These are phyloP conservation scores for Nasua narica DNA, from an alignment of 2,797 vertebrate genomes.

Conservation along the genomic window DNA sequence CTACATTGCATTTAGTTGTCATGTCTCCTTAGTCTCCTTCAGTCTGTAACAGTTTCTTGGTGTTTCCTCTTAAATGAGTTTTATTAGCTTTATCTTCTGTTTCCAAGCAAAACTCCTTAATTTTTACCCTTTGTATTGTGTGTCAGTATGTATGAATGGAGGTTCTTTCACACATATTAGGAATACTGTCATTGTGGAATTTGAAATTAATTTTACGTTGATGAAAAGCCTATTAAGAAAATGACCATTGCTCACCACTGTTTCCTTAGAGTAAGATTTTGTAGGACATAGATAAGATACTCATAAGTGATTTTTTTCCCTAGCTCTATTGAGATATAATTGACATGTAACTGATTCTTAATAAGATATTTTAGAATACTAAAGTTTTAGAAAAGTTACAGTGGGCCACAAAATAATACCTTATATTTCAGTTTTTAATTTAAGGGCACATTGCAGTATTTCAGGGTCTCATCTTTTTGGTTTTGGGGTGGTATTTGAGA, in stretches of 20 bases:
- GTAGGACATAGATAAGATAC: not conserved
- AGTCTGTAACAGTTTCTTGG: not conserved
- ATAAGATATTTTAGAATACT: conserved; percentile 13
- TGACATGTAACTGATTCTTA: conserved; percentile 4
- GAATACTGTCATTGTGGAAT: not conserved
- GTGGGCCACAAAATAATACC: not conserved
- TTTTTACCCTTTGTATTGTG: not conserved
- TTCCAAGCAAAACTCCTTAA: not conserved
- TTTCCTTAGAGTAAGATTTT: not conserved
- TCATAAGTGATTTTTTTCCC: not conserved
- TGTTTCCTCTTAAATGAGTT: not conserved
- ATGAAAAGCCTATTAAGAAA: not conserved
- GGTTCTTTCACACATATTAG: not conserved
- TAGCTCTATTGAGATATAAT: not conserved
- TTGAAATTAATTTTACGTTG: conserved; percentile 6
- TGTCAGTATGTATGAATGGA: not conserved
- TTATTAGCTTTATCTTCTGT: not conserved
- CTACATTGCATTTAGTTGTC: not conserved
- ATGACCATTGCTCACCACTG: not conserved
- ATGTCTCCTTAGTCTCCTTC: not conserved
- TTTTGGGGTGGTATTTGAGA: not conserved
- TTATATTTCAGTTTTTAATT: conserved; percentile 22
- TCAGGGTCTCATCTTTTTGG: not conserved
- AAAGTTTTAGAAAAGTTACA: conserved; percentile 2
- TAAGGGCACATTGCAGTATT: not conserved